Evolutionary conservation across 2,113 vertebrate genomes (phyloP).

Genomic region (Pachypanchax playfairii): DNA sequence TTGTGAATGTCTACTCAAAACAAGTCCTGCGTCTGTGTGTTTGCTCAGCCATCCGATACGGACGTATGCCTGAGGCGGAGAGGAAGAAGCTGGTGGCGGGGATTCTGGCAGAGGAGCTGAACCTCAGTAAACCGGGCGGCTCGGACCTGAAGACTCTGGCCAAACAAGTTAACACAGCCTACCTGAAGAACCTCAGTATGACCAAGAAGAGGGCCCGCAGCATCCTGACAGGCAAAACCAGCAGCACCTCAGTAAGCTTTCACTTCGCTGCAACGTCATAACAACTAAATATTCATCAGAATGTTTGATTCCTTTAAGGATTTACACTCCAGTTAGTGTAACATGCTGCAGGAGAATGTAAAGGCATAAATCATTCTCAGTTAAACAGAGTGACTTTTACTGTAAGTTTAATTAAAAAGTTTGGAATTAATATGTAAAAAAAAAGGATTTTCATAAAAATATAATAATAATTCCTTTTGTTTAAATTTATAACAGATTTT

Average conservation of each 20-base stretch:
- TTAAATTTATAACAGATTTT: no score
- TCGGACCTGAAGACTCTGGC: slow-evolving; percentile 93
- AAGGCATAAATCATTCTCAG: no score
- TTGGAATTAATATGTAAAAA: no score
- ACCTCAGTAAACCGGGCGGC: slow-evolving; percentile 83
- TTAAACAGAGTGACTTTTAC: no score
- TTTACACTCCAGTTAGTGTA: no score
- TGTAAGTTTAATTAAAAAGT: no score
- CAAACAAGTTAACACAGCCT: slow-evolving; percentile 93
- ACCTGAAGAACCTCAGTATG: slow-evolving; percentile 96
- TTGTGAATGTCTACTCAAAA: slow-evolving; percentile 7
- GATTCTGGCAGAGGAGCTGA: slow-evolving; percentile 82
- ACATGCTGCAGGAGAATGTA: no score
- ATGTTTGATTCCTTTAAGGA: no score
- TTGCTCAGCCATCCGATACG: slow-evolving; percentile 90
- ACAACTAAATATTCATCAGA: no score
- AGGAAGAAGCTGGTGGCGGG: slow-evolving; percentile 94
- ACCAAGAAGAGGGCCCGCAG: slow-evolving; percentile 97
- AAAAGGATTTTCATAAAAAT: no score
- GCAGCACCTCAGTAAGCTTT: slow-evolving; percentile 84
- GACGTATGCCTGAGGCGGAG: slow-evolving; percentile 96
- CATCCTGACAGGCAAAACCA: slow-evolving; percentile 94
- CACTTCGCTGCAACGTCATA: no score
- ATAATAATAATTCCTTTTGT: no score
- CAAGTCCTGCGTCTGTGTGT: slow-evolving; percentile 19